Base-by-base conservation (phyloP, 1,140 invertebrate genomes). In the Samia ricini region DNA sequence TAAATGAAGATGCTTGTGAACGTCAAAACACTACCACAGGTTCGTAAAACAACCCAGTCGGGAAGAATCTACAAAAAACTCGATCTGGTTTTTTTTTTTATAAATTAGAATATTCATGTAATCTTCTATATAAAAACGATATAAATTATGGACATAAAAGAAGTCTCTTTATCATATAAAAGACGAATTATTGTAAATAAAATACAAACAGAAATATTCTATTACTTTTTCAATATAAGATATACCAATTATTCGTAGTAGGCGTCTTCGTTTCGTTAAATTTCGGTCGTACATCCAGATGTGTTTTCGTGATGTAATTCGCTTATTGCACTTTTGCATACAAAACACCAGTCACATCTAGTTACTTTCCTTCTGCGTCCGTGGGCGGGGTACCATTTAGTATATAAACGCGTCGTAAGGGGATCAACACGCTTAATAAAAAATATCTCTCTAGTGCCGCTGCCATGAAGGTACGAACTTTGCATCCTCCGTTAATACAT, bases 401-500 rank as follows among this genome's bases (percentile, higher is more conserved):
- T 85, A 84, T 88, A 87, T 78, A 86, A 75, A 63, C 81, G 76
- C 76, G 70, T 76, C 65, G 79, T 71, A 64, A 65, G 63, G 60
- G 66, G 60, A 77, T 71, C 65, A 76, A 70, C 63, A 42, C 57
- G 67, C 70, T 76, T 82, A 83, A 74, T 73, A 72, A 42, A 66
- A 75, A 59, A 66, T 66, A 76, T 74, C 72, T 72, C 64, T 67
- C 66, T 64, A 71, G 76, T 77, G 74, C 71, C 66, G 74, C 76
- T 69, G 71, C 74, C 56, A 88, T 88, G 85, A 88, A 88, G 85
- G 85, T 85, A 83, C 76, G 72, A 21, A 20, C 15, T 15, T 42
- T n/a, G 12, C 20, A 52, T 19, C 12, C 20, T 15, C 23, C 19
- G 7, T 21, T 22, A 15, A 52, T 52, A 22, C 4, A 22, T 23